Evolutionary conservation across 2,113 vertebrate species (phyloP), one percentile per base, ranked within the genome.

Genomic region (Ceyx cyanopectus): DNA sequence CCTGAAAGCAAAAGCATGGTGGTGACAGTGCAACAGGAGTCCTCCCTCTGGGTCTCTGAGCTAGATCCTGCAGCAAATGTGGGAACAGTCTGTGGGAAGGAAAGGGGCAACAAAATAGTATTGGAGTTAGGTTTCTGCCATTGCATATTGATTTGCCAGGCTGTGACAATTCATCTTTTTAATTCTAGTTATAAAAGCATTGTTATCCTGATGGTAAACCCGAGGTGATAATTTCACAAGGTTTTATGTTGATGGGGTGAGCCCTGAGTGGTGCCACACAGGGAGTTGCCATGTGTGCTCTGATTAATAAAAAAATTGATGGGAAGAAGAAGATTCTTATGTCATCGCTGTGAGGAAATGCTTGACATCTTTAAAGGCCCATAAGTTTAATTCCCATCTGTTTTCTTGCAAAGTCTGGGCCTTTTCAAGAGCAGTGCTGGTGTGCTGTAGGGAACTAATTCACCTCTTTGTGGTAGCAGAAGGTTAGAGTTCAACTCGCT

Each of bases 241-340:
- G 43, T 91, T 95, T 93, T 87, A 75, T 83, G 79, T 63, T 85
- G 94, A 86, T 94, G 53, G 48, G 65, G 67, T 85, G 81, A 92
- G 48, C 51, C 53, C 46, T 62, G 32, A 87, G 48, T 65, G 63
- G 41, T 82, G 46, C 60, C 76, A 81, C 75, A 63, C 21, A 23
- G 82, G 76, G 81, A 91, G 79, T 34, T 96, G 68, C 79, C 13
- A 4, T 81, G 85, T 96, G 75, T 92, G 75, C 87, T 94, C 81
- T 83, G 79, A 85, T 83, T 92, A 93, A 34, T 85, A 78, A 91
- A 94, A 92, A 65, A 87, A 70, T 30, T 54, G 75, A 75, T 87
- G 68, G 26, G 41, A 92, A 75, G 72, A 92, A 75, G 69, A 76
- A 63, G 61, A 63, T 91, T 91, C 70, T 32, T 83, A 37, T n/a